Conservation (phyloP, 30 jellyfish, hydroid and myxozoan species). For the Turritopsis dohrnii region DNA sequence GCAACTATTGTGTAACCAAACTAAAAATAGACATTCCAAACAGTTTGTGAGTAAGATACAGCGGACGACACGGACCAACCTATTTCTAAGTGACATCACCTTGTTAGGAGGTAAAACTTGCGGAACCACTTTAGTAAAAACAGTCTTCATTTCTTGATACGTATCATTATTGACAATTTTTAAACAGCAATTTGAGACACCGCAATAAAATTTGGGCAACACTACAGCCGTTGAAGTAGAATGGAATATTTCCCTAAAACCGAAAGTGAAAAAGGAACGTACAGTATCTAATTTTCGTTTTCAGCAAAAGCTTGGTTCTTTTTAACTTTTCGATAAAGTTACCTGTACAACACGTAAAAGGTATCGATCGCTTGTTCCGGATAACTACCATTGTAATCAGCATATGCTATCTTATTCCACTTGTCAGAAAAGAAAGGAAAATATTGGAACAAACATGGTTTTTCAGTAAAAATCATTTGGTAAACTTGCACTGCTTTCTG, state of each 20-base stretch:
- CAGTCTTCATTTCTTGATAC: constrained; percentile 59
- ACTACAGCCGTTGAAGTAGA: constrained; percentile 61
- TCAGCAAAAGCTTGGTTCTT: not conserved
- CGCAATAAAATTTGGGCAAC: constrained; percentile 58
- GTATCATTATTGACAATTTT: constrained; percentile 77
- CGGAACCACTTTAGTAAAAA: constrained; percentile 73
- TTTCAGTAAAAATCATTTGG: constrained; percentile 46
- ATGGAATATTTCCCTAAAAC: constrained; percentile 60
- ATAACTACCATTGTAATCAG: constrained; percentile 77
- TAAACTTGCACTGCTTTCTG: constrained; percentile 50
- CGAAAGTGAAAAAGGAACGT: not conserved
- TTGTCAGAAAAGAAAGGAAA: constrained; percentile 72
- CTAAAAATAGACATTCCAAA: constrained; percentile 40
- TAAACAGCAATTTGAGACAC: constrained; percentile 58
- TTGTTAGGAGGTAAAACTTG: constrained; percentile 54
- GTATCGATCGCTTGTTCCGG: constrained; percentile 75
- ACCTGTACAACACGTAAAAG: constrained; percentile 81
- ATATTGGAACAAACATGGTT: constrained; percentile 40
- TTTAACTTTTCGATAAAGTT: not conserved
- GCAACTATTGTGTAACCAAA: constrained; percentile 89
- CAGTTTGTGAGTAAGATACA: too few species aligned
- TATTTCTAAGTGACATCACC: constrained; percentile 33
- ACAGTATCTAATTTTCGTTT: not conserved
- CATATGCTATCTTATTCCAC: constrained; percentile 63
- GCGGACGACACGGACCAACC: too few species aligned